Evolutionary conservation across 2,113 vertebrate species (phyloP).

Genomic region (Cervus canadensis): DNA sequence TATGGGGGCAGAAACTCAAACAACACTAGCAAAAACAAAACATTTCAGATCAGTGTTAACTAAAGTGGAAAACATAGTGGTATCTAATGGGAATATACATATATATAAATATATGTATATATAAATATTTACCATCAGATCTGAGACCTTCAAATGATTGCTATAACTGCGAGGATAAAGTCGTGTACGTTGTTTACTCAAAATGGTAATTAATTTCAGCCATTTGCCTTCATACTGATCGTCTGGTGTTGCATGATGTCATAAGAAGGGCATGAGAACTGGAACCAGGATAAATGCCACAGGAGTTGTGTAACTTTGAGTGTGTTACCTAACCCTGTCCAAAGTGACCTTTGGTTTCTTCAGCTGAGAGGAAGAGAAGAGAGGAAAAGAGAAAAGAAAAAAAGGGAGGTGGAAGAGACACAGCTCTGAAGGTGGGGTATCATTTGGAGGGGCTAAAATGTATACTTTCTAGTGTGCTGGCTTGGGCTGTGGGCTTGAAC

Average conservation of each 20-base stretch:
- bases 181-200: not conserved
- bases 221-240: not conserved
- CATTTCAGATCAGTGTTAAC: constrained; percentile 13
- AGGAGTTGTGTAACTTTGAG: not conserved
- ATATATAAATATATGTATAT: not conserved
- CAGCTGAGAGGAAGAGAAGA: not conserved
- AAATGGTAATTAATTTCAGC: not conserved
- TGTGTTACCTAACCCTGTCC: not conserved
- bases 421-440: not conserved
- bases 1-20: not conserved
- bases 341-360: not conserved
- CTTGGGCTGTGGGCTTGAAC: not conserved
- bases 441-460: not conserved
- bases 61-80: not conserved
- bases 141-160: not conserved
- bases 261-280: not conserved
- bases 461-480: not conserved
- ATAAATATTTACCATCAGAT: not conserved
- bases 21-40: not conserved
- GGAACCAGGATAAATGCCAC: not conserved
- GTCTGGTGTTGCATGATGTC: not conserved
- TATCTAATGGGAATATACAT: not conserved
- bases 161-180: not conserved
- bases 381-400: not conserved
- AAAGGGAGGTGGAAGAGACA: not conserved